phyloP scores from a whole-genome alignment of 2,888 invertebrate genomes.

The Drosophila nigritarsus region DNA sequence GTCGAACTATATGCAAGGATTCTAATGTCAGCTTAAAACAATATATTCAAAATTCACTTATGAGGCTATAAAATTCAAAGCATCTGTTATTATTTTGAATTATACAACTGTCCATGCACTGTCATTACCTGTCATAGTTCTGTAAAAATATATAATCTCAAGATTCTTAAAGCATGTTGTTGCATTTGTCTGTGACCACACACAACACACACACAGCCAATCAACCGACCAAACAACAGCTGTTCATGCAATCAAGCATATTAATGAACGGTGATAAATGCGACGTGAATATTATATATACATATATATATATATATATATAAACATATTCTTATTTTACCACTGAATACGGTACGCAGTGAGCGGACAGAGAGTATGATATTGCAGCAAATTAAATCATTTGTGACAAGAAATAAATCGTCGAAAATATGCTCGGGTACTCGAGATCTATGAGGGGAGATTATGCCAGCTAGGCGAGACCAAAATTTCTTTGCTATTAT shows the following conservation, averaged over 20 bases:
- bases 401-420: constrained; percentile 80
- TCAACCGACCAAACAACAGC: constrained; percentile 54
- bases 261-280: constrained; percentile 69
- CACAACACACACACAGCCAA: constrained; percentile 10
- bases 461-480: constrained; percentile 16
- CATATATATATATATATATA: constrained; percentile 22
- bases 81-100: not conserved
- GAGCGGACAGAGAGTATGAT: constrained; percentile 18
- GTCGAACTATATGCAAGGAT: not conserved
- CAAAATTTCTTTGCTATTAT: constrained; percentile 23
- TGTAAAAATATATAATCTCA: constrained; percentile 24
- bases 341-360: constrained; percentile 28
- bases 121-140: constrained; percentile 24
- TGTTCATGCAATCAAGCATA: constrained; percentile 75
- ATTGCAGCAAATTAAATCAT: constrained; percentile 68
- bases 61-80: not conserved
- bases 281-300: constrained; percentile 39
- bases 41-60: not conserved
- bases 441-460: constrained; percentile 6
- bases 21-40: not conserved
- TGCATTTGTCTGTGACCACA: constrained; percentile 46
- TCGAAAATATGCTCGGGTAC: constrained; percentile 31
- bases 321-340: constrained; percentile 50
- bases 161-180: constrained; percentile 41
- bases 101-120: constrained; percentile 15